Percentiles rank a stretch among this genome's conserved stretches.
These are phyloP conservation scores for Saccostrea glomerata DNA, from an alignment of 1,140 invertebrate species.

Conservation along the genomic window DNA sequence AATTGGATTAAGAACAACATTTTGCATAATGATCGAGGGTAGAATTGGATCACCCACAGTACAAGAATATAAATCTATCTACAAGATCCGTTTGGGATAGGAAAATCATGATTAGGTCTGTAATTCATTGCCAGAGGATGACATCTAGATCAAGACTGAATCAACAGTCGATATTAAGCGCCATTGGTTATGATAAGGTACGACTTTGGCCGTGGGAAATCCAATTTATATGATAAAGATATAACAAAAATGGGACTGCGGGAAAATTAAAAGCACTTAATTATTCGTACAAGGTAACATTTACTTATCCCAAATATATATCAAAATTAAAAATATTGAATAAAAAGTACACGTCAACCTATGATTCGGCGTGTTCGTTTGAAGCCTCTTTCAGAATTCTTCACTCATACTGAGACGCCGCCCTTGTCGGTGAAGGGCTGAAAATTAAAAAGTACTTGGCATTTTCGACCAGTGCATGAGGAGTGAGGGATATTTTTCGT, in stretches of 20 bases:
- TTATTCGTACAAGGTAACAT: no score
- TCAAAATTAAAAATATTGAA: no score
- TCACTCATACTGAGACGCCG: no score
- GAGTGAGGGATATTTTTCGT: no score
- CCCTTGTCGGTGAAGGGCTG: no score
- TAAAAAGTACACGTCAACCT: no score
- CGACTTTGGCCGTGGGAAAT: neutral
- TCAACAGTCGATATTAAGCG: neutral
- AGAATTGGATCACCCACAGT: slow-evolving; percentile 17
- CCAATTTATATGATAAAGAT: neutral
- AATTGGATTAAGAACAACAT: slow-evolving; percentile 13
- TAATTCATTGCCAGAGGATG: slow-evolving; percentile 19
- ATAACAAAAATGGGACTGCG: neutral
- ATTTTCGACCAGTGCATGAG: no score
- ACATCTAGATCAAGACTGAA: neutral
- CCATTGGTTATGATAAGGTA: neutral
- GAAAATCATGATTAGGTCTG: slow-evolving; percentile 13
- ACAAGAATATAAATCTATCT: slow-evolving; percentile 26
- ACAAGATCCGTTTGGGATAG: slow-evolving; percentile 24
- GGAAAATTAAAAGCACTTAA: no score
- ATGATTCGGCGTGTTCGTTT: no score
- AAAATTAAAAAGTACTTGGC: no score
- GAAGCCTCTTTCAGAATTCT: no score
- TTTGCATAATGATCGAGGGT: slow-evolving; percentile 14
- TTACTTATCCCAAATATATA: no score